These are phyloP conservation scores for Atrichornis clamosus DNA, from an alignment of 2,113 vertebrate species.

Conservation along the genomic window DNA sequence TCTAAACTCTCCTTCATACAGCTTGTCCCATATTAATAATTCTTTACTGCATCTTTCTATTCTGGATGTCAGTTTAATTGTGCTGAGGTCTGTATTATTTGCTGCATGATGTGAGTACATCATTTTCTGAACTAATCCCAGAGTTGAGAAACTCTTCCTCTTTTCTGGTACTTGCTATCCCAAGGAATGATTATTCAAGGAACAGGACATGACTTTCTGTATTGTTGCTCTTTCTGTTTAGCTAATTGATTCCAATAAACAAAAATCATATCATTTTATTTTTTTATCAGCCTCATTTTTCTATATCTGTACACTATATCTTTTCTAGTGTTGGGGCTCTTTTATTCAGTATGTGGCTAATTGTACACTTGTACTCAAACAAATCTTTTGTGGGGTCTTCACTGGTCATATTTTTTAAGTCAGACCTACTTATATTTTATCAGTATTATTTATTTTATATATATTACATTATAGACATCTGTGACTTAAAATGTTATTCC, in stretches of 20 bases:
- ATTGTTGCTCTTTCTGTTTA: not conserved
- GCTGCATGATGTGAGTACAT: not conserved
- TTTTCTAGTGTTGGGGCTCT: accelerated
- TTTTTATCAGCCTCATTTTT: not conserved
- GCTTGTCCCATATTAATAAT: not conserved
- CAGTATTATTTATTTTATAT: not conserved
- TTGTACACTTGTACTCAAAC: not conserved
- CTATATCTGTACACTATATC: not conserved
- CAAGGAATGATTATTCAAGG: not conserved
- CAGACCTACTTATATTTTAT: not conserved
- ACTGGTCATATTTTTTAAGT: not conserved
- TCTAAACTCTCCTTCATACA: not conserved
- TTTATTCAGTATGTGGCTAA: not conserved
- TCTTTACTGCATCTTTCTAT: not conserved
- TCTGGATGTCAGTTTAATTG: not conserved
- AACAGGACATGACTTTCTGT: not conserved
- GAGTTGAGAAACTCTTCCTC: not conserved
- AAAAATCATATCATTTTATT: not conserved
- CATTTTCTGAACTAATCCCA: not conserved
- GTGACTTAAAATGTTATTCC: not conserved
- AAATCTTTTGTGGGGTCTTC: not conserved
- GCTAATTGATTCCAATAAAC: not conserved
- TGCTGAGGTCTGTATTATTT: not conserved
- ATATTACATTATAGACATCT: not conserved
- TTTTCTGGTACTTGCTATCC: not conserved